Evolutionary conservation across 2,797 vertebrate genomes (phyloP).

Genomic region (Scolopax bukidnonensis): DNA sequence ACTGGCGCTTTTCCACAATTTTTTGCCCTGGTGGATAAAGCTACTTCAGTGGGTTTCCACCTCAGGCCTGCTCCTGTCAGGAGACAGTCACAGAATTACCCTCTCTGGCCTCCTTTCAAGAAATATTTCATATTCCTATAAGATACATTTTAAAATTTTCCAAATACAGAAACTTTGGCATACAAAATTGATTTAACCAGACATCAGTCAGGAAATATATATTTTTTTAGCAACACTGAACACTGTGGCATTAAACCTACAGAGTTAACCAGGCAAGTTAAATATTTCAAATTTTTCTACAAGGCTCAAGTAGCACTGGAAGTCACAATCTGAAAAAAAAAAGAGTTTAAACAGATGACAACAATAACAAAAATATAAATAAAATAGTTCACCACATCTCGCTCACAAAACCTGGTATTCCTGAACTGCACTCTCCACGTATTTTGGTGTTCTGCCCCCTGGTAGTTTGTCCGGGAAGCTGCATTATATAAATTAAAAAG

Average conservation of each 20-base stretch:
- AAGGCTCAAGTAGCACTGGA: not conserved
- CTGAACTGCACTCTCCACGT: not conserved
- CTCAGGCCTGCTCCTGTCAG: not conserved
- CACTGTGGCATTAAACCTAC: accelerated
- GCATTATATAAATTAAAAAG: not conserved
- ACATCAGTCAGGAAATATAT: not conserved
- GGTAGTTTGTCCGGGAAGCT: not conserved
- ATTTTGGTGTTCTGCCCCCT: not conserved
- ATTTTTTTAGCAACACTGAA: not conserved
- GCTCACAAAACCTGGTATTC: not conserved
- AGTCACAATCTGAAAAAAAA: not conserved
- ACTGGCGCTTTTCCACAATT: accelerated
- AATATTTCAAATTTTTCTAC: not conserved
- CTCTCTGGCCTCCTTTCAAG: accelerated
- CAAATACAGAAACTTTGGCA: not conserved
- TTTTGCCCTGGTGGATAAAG: not conserved
- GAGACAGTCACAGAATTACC: not conserved
- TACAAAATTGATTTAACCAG: not conserved
- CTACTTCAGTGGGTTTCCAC: accelerated
- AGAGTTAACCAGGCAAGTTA: not conserved
- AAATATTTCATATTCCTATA: not conserved
- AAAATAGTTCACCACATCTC: not conserved
- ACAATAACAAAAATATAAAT: not conserved
- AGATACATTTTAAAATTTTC: accelerated
- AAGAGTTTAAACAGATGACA: not conserved